These are phyloP conservation scores for Pygathrix nemaeus DNA, from an alignment of 2,113 vertebrate species.

Conservation along the genomic window DNA sequence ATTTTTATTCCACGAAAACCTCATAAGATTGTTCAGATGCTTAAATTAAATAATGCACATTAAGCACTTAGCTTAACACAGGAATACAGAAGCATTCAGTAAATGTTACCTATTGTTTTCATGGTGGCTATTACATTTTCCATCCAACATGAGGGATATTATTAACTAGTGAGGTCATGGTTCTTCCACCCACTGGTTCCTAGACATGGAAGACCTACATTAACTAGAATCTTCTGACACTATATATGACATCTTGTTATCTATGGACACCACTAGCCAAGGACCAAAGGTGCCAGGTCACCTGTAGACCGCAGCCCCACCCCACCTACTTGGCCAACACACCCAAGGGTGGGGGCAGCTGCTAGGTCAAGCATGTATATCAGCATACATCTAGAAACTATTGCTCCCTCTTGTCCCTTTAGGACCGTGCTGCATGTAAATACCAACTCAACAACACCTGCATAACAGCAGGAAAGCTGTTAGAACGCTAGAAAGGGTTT, in stretches of 20 bases:
- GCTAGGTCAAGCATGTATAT: neutral
- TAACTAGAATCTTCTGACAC: neutral
- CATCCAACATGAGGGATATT: neutral
- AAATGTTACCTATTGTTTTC: neutral
- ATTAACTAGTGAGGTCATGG: neutral
- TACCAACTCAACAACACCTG: neutral
- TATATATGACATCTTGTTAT: neutral
- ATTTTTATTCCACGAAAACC: constrained; percentile 34
- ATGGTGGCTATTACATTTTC: neutral
- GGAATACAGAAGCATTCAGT: neutral
- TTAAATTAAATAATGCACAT: neutral
- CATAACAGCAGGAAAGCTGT: neutral
- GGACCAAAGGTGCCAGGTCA: neutral
- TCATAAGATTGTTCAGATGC: neutral
- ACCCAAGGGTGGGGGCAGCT: neutral
- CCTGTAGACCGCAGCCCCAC: neutral
- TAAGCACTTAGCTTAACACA: neutral
- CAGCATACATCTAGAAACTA: neutral
- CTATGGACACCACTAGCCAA: neutral
- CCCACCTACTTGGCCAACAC: neutral
- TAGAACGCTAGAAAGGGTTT: neutral
- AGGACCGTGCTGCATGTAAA: neutral
- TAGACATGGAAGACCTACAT: neutral
- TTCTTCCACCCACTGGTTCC: neutral
- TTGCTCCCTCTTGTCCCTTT: neutral